Percentiles rank a stretch among this genome's conserved stretches.
These are phyloP conservation scores for Lerema accius DNA, from an alignment of 1,140 invertebrate genomes.

Conservation along the genomic window DNA sequence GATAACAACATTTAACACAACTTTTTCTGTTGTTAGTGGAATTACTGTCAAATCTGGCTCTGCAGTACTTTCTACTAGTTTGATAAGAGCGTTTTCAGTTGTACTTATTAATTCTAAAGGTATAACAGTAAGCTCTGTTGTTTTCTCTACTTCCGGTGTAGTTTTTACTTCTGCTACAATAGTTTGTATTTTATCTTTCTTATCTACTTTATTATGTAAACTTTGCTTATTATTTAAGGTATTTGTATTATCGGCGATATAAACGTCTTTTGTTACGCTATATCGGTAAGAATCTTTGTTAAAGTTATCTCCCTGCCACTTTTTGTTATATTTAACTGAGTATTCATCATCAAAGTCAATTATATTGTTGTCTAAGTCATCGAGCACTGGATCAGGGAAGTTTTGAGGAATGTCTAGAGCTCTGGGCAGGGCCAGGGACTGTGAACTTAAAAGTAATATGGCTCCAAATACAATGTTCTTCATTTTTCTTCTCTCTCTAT, in stretches of 20 bases:
- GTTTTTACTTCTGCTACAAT: conserved; percentile 4
- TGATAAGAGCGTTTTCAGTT: conserved; percentile 55
- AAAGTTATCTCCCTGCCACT: conserved; percentile 56
- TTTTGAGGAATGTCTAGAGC: conserved; percentile 47
- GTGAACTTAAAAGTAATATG: conserved; percentile 50
- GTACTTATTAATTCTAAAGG: conserved; percentile 71
- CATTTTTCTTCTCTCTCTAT: conserved; percentile 67
- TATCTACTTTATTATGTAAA: conserved; percentile 17
- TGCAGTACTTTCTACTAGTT: conserved; percentile 60
- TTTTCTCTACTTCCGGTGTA: conserved; percentile 34
- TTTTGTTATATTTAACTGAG: conserved; percentile 57
- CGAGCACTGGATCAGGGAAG: conserved; percentile 36
- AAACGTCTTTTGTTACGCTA: conserved; percentile 56
- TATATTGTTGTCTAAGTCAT: conserved; percentile 69
- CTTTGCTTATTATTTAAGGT: conserved; percentile 23
- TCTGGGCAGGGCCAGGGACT: conserved; percentile 42
- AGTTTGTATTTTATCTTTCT: conserved; percentile 34
- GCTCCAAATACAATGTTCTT: conserved; percentile 43
- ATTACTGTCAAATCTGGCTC: conserved; percentile 72
- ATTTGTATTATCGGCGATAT: conserved; percentile 35
- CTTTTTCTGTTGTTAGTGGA: conserved; percentile 62
- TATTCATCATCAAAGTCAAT: conserved; percentile 69
- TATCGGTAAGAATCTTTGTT: conserved; percentile 69
- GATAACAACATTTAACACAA: conserved; percentile 47
- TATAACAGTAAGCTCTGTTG: conserved; percentile 66